Evolutionary conservation across 2,888 invertebrate genomes (phyloP).

Genomic region (Plebejus argus): DNA sequence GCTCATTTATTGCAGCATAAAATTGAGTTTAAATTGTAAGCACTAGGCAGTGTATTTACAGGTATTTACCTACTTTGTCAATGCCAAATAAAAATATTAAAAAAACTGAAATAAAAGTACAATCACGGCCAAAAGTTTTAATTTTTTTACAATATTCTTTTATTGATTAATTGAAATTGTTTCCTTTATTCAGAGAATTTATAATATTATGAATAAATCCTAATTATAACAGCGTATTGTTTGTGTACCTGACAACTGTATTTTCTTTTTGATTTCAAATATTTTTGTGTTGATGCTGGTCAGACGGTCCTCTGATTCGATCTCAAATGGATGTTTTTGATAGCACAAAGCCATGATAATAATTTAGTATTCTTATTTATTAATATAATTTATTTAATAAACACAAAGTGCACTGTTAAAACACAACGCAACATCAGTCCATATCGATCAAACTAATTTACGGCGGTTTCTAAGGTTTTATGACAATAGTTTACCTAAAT

Average conservation of each 20-base stretch:
- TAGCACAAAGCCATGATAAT: slow-evolving; percentile 60
- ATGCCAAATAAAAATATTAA: not conserved
- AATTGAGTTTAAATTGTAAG: too few species aligned
- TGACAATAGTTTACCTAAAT: not conserved
- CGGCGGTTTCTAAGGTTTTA: not conserved
- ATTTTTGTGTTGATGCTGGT: slow-evolving; percentile 87
- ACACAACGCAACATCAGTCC: slow-evolving; percentile 32
- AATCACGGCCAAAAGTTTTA: not conserved
- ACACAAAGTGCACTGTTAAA: slow-evolving; percentile 44
- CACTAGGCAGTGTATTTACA: too few species aligned
- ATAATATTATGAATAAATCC: too few species aligned
- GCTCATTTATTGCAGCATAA: not conserved
- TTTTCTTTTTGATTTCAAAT: slow-evolving; percentile 92
- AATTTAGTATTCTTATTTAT: not conserved
- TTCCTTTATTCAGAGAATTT: too few species aligned
- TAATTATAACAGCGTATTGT: not conserved
- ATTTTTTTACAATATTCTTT: not conserved
- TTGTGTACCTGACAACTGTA: slow-evolving; percentile 87
- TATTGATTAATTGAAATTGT: not conserved
- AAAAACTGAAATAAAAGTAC: not conserved
- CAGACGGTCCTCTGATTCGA: slow-evolving; percentile 77
- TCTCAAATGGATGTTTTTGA: slow-evolving; percentile 76
- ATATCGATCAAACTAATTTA: not conserved
- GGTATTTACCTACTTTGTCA: too few species aligned
- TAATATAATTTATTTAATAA: not conserved